Evolutionary conservation across 2,113 vertebrate genomes (phyloP), one percentile per base, ranked within the genome.

Genomic region (Pionites leucogaster): DNA sequence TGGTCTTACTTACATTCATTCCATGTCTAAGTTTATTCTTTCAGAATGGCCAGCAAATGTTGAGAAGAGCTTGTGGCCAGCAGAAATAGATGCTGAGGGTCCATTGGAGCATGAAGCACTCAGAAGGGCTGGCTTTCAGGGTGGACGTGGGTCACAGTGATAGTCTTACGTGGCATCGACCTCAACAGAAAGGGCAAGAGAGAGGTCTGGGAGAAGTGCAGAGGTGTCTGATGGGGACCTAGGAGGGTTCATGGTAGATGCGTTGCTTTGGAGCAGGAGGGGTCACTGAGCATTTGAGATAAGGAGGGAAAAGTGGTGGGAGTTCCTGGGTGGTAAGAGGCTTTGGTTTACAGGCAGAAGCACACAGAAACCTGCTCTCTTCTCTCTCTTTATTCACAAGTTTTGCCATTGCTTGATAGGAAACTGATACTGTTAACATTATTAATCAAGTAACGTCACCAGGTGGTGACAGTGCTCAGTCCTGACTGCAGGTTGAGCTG

Each of bases 161-260:
- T 10, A 24, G 18, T 28, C 27, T 69, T 49, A 80, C 5, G 9
- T 70, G 82, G 6, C 22, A 68, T 42, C 13, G 35, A 52, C 10
- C 3, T 47, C 29, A 42, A 17, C 25, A 65, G 18, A 80, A 93
- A 72, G 27, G 39, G 9, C 17, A 68, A 77, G 8, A 14, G 29
- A 64, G 4, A 8, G 27, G 8, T 2, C 60, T 79, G 25, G 42
- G 7, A 68, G 19, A 4, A 70, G 3, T 4, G 19, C 23, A 68
- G 42, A 53, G 12, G 6, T 12, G 4, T 49, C 28, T 41, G 22
- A 37, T 25, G 31, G 60, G 14, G 14, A 87, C 6, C 7, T 37
- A 8, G 18, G 4, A 70, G 2, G 7, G 3, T 19, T 50, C 0
- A 1, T 3, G 2, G 15, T 7, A 52, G 33, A 14, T 39, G 9